Evolutionary conservation across 2,113 vertebrate species (phyloP).

Genomic region (Plecotus auritus): DNA sequence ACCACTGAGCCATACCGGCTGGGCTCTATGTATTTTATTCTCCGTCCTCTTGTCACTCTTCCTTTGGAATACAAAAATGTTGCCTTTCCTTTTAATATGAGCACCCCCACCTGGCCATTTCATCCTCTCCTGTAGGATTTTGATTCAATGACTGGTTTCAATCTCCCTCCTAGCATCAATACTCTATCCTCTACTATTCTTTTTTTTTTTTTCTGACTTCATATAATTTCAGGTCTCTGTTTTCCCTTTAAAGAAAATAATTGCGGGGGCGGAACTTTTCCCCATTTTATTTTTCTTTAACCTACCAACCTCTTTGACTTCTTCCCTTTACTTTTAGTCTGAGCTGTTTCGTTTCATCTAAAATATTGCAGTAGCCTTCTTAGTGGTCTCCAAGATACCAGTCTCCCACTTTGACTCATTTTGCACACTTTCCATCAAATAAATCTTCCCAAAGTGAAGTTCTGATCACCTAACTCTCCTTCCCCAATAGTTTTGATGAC

Average conservation of each 20-base stretch:
- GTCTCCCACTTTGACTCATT: neutral
- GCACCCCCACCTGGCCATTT: neutral
- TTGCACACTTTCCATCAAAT: neutral
- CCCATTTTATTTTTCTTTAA: constrained; percentile 11
- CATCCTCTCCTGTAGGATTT: neutral
- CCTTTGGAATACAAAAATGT: neutral
- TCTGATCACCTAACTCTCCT: neutral
- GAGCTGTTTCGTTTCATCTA: neutral
- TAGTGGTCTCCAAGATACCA: neutral
- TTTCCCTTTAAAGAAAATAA: neutral
- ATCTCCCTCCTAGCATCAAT: neutral
- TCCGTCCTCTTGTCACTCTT: neutral
- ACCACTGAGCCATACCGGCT: no score
- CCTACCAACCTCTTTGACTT: neutral
- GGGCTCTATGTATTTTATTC: neutral
- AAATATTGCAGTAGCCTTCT: neutral
- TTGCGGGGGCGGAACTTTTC: neutral
- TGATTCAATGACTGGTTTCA: neutral
- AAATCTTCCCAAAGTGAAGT: constrained; percentile 9
- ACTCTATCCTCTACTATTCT: neutral
- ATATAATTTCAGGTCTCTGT: neutral
- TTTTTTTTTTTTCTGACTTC: neutral
- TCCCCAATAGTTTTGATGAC: neutral
- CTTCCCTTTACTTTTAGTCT: constrained; percentile 2
- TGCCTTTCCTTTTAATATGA: neutral